Conservation (phyloP, 2,113 vertebrate species). For the Salvelinus alpinus region DNA sequence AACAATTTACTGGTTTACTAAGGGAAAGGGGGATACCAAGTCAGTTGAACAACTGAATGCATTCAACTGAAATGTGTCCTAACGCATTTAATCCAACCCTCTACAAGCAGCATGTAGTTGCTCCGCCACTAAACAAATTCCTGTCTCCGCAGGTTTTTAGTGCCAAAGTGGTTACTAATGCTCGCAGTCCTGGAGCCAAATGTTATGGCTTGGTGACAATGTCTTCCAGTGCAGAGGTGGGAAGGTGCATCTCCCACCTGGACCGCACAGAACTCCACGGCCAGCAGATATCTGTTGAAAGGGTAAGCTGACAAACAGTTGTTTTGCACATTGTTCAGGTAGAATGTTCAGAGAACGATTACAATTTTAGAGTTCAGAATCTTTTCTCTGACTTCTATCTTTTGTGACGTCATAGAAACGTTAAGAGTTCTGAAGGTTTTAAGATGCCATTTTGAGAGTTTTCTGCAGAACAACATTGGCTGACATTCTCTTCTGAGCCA, state of each 20-base stretch:
- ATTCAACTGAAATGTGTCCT: too few relatives aligned
- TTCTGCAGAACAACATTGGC: background rate
- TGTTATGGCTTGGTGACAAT: constrained; percentile 96
- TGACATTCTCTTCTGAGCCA: background rate
- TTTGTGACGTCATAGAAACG: background rate
- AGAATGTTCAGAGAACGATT: background rate
- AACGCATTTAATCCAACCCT: too few relatives aligned
- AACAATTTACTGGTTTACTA: too few relatives aligned
- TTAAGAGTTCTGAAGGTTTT: background rate
- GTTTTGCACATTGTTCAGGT: background rate
- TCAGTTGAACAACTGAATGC: too few relatives aligned
- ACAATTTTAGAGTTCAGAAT: too few relatives aligned
- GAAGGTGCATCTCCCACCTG: constrained; percentile 91
- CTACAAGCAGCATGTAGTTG: too few relatives aligned
- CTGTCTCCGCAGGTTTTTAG: constrained; percentile 82
- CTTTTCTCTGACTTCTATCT: background rate
- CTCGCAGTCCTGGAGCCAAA: constrained; percentile 93
- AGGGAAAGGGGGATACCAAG: too few relatives aligned
- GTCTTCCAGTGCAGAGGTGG: constrained; percentile 91
- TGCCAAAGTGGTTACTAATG: constrained; percentile 97
- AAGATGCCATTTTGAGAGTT: background rate
- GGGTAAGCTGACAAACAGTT: constrained; percentile 72
- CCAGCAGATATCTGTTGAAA: constrained; percentile 95
- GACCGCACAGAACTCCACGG: constrained; percentile 94
- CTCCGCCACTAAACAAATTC: background rate